Evolutionary conservation across 2,888 invertebrate species (phyloP), one percentile per base, ranked within the genome.

Genomic region (Urechis unicinctus): DNA sequence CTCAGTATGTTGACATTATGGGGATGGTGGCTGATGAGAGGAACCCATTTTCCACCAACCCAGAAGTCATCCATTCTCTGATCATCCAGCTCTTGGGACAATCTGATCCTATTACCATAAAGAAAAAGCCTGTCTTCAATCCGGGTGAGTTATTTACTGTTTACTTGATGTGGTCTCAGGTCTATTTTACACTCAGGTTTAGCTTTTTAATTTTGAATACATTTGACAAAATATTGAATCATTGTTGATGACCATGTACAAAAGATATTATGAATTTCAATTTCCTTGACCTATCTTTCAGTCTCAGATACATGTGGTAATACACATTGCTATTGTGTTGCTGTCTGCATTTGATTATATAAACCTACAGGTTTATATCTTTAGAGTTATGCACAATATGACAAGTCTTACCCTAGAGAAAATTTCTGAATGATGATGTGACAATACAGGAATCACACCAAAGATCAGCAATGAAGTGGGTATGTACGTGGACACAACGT

Each of bases 401-500:
- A n/a, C n/a, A n/a, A n/a, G n/a, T n/a, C n/a, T n/a, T n/a, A n/a
- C n/a, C n/a, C n/a, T n/a, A n/a, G n/a, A n/a, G n/a, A n/a, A n/a
- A n/a, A n/a, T n/a, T n/a, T n/a, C n/a, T n/a, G n/a, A n/a, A n/a
- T n/a, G n/a, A n/a, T n/a, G n/a, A n/a, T n/a, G n/a, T n/a, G n/a
- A n/a, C n/a, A n/a, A n/a, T n/a, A 6, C 55, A 76, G 78, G 77
- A 45, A 66, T 78, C 24, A 75, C 74, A n/a, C 78, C 78, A 21
- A 68, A 71, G 58, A 74, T 78, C 53, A 69, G 68, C 41, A 76
- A 76, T 64, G 77, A 78, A 60, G 76, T 77, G 36, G 78, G 78
- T 3, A 60, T 75, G 65, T 71, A 65, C 63, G 66, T 69, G 2
- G 74, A 75, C 48, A 72, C 73, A 22, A 70, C 66, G 22, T 68